These are phyloP conservation scores for Liolophura sinensis DNA, from an alignment of 1,140 invertebrate genomes.

Conservation along the genomic window DNA sequence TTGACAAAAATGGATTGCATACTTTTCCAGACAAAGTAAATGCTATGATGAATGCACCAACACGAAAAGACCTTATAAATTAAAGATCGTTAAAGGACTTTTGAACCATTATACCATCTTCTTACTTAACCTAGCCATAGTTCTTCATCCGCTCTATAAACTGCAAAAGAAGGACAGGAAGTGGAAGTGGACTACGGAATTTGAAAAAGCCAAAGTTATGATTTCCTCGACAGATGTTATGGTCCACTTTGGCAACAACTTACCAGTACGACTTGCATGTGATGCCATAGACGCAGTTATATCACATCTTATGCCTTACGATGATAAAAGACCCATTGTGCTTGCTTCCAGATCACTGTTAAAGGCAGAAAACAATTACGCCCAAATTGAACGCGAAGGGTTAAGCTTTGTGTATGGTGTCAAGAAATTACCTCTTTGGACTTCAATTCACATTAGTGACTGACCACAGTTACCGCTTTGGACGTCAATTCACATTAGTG, in stretches of 20 bases:
- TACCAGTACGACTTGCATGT: slow-evolving; percentile 44
- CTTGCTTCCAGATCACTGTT: slow-evolving; percentile 59
- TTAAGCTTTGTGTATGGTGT: slow-evolving; percentile 59
- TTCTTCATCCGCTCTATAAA: slow-evolving; percentile 14
- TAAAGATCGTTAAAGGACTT: slow-evolving; percentile 20
- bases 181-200: slow-evolving; percentile 18
- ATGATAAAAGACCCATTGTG: slow-evolving; percentile 54
- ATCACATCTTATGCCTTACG: slow-evolving; percentile 52
- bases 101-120: slow-evolving; percentile 25
- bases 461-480: too few relatives aligned
- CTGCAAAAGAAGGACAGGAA: slow-evolving; percentile 14
- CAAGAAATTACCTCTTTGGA: too few relatives aligned
- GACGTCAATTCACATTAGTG: too few relatives aligned
- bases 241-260: slow-evolving; percentile 16
- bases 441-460: too few relatives aligned
- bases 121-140: slow-evolving; percentile 19
- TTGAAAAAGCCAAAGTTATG: slow-evolving; percentile 16
- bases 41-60: slow-evolving; percentile 16
- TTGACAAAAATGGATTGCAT: slow-evolving; percentile 21
- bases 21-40: slow-evolving; percentile 21
- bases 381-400: slow-evolving; percentile 62
- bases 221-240: slow-evolving; percentile 16
- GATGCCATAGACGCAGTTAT: slow-evolving; percentile 63
- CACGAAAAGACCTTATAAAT: slow-evolving; percentile 13
- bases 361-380: slow-evolving; percentile 60